These are phyloP conservation scores for Lipophrys pholis DNA, from an alignment of 2,113 vertebrate genomes.

Conservation along the genomic window DNA sequence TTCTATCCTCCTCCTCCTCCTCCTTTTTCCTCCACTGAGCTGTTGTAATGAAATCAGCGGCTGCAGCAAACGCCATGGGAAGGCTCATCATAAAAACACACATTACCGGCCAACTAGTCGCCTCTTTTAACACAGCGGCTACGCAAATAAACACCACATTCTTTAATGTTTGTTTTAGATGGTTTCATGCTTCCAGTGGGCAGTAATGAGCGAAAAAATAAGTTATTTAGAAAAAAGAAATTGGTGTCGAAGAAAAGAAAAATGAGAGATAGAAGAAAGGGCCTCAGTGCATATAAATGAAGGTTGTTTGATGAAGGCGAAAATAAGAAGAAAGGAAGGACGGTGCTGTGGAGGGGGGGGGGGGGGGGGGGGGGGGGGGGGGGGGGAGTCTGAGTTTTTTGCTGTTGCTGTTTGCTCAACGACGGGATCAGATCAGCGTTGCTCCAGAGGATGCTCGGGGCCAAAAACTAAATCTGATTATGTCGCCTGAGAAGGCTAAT, in stretches of 20 bases:
- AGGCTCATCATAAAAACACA: slow-evolving; percentile 43
- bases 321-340: slow-evolving; percentile 3
- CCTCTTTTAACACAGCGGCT: background rate
- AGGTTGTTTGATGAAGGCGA: slow-evolving; percentile 15
- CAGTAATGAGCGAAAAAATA: slow-evolving; percentile 59
- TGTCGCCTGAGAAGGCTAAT: slow-evolving; percentile 76
- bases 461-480: slow-evolving; percentile 75
- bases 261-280: slow-evolving; percentile 5
- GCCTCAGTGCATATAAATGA: slow-evolving; percentile 25
- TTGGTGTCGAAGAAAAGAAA: slow-evolving; percentile 10
- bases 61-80: slow-evolving; percentile 41
- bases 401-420: slow-evolving; percentile 51
- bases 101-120: slow-evolving; percentile 25
- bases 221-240: slow-evolving; percentile 6
- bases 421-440: slow-evolving; percentile 67
- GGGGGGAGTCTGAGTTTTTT: slow-evolving; percentile 20
- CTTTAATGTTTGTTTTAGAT: slow-evolving; percentile 54
- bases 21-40: slow-evolving; percentile 47
- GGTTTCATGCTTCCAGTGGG: slow-evolving; percentile 33
- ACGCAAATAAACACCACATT: slow-evolving; percentile 41
- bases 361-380: background rate
- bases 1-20: slow-evolving; percentile 1
- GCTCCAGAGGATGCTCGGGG: slow-evolving; percentile 63
- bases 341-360: background rate
- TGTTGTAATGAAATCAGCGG: slow-evolving; percentile 51